Evolutionary conservation across 1,140 invertebrate species (phyloP).

Genomic region (Papilio helenus): DNA sequence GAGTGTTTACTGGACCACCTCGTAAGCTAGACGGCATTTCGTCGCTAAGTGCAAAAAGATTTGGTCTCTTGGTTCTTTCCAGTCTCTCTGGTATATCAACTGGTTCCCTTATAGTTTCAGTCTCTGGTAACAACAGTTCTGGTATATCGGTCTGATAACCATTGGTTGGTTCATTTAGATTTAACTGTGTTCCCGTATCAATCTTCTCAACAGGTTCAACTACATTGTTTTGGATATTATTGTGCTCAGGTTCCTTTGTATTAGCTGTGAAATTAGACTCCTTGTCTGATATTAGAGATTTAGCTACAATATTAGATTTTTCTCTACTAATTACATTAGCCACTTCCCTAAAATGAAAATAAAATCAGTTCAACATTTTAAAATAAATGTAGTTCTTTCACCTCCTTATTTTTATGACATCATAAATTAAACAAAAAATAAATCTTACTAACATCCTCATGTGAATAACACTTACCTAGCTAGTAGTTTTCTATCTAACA

Average conservation of each 20-base stretch:
- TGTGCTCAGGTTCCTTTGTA: constrained; percentile 42
- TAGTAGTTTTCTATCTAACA: constrained; percentile 72
- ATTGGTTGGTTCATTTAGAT: constrained; percentile 54
- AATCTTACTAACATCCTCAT: no score
- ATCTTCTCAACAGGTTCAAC: constrained; percentile 47
- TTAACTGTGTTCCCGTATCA: constrained; percentile 75
- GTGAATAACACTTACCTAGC: constrained; percentile 60
- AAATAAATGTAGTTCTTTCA: constrained; percentile 12
- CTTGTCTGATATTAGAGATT: constrained; percentile 51
- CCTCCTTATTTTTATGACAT: neutral
- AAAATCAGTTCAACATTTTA: constrained; percentile 20
- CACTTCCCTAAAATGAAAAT: constrained; percentile 60
- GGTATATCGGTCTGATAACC: constrained; percentile 67
- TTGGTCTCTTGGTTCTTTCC: constrained; percentile 59
- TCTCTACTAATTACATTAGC: constrained; percentile 77
- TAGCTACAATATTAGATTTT: constrained; percentile 57
- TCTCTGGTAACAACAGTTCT: constrained; percentile 58
- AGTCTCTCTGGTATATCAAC: constrained; percentile 51
- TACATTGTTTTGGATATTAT: constrained; percentile 44
- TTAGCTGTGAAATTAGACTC: constrained; percentile 45
- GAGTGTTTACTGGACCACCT: constrained; percentile 49
- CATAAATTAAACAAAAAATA: no score
- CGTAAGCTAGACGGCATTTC: constrained; percentile 75
- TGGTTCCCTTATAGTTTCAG: constrained; percentile 54
- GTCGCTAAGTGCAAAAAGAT: constrained; percentile 75